Base-by-base conservation (phyloP, 2,113 vertebrate species). In the Cyphomyrus plagiostoma region DNA sequence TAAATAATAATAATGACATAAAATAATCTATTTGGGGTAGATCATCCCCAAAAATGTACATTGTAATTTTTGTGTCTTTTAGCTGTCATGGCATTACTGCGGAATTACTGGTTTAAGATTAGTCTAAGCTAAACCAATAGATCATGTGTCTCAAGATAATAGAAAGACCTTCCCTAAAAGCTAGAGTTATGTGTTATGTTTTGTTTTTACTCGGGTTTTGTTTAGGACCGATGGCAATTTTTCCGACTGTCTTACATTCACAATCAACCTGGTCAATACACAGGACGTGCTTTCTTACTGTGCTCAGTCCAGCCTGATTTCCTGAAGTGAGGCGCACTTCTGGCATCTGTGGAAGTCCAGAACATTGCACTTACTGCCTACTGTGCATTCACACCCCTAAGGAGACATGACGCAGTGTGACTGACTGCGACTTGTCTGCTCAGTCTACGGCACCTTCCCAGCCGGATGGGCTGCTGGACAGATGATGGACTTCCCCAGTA, bases 291-390 rank as follows among this genome's bases (percentile, higher is more conserved):
- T 87, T 90, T 82, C 82, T 53, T 85, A 46, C 23, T 86, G 6
- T 15, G 26, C 49, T 26, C 42, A 80, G 82, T 19, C 17, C 39
- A 52, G 19, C 19, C 3, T 19, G 88, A 19, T 39, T 35, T 77
- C 70, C 70, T 11, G 9, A 66, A 66, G 58, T n/a, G 15, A 39
- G 70, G 42, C 3, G 30, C 7, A 7, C 70, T 19, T 39, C 15
- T 83, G 87, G n/a, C 87, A 89, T 86, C 88, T 50, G 52, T 15
- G n/a, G 35, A 53, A 83, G 49, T 91, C 82, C 49, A 89, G 89
- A 88, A 90, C 82, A 86, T 80, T 82, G 35, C 90, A 80, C 87
- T 46, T 42, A 45, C 89, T 39, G 42, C 50, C 58, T 49, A 90
- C 86, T 86, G 30, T 26, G 42, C 15, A 56, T 45, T 56, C 3